A percentile compares a stretch with the other conserved stretches of the same genome.
phyloP scores from a whole-genome alignment of 2,113 vertebrate genomes.

The Hassar affinis region DNA sequence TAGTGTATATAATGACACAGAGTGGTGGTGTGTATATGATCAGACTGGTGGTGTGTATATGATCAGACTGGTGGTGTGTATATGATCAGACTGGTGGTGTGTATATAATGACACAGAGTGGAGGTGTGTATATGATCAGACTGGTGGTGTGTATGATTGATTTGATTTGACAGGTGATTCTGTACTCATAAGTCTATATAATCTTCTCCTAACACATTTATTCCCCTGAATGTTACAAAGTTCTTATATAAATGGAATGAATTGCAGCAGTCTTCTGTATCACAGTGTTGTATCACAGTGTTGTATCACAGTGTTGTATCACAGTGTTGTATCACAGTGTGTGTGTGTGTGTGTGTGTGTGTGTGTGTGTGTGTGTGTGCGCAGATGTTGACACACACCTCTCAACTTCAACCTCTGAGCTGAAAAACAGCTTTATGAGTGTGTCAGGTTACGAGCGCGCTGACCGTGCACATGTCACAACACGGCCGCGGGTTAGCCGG shows the following conservation, averaged over 20 bases:
- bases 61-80: no score
- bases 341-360: neutral
- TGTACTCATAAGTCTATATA: no score
- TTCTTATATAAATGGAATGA: neutral
- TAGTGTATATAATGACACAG: no score
- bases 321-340: neutral
- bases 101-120: no score
- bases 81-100: no score
- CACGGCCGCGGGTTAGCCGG: slow-evolving; percentile 80
- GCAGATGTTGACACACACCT: slow-evolving; percentile 29
- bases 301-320: neutral
- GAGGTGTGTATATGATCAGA: no score
- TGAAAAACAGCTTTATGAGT: slow-evolving; percentile 70
- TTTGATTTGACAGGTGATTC: no score
- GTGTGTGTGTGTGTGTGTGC: neutral
- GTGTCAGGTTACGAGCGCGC: slow-evolving; percentile 70
- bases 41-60: no score
- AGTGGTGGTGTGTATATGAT: no score
- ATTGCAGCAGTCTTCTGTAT: neutral
- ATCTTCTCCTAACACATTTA: neutral
- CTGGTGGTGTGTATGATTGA: no score
- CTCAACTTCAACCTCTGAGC: neutral
- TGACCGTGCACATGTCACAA: slow-evolving; percentile 78
- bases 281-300: no score
- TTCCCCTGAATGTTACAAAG: neutral